phyloP scores from a whole-genome alignment of 2,888 invertebrate genomes.

The Hydropsyche betteni region DNA sequence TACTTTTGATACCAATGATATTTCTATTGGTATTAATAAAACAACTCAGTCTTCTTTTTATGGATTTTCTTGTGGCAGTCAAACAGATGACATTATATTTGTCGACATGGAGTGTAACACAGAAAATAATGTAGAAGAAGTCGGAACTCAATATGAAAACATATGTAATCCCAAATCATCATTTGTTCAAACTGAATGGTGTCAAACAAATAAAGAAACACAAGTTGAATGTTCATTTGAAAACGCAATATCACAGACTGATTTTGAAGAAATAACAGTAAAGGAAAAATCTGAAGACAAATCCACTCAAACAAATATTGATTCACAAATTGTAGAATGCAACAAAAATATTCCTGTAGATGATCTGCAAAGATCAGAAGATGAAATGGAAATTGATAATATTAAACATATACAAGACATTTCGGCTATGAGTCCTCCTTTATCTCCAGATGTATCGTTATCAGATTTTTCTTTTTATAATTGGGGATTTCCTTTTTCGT shows the following conservation, averaged over 20 bases:
- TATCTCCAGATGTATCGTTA: constrained; percentile 58
- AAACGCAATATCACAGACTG: constrained; percentile 16
- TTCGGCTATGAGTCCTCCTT: constrained; percentile 62
- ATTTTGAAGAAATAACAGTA: not conserved
- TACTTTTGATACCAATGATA: constrained; percentile 58
- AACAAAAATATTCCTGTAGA: not conserved
- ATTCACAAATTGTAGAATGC: not conserved
- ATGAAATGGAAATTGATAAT: not conserved
- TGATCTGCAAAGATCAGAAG: not conserved
- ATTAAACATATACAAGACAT: constrained; percentile 34
- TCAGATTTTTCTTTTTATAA: constrained; percentile 55
- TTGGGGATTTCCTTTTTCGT: constrained; percentile 61
- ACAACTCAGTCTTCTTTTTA: constrained; percentile 57
- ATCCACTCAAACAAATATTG: not conserved
- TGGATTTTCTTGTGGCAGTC: constrained; percentile 61
- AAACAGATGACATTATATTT: constrained; percentile 61
- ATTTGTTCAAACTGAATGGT: constrained; percentile 11
- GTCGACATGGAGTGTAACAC: constrained; percentile 55
- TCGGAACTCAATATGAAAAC: not conserved
- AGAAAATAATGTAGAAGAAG: constrained; percentile 3
- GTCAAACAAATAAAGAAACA: not conserved
- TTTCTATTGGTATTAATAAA: constrained; percentile 60
- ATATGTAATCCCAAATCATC: not conserved
- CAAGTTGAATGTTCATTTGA: not conserved
- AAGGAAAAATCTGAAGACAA: not conserved